Percentiles rank a stretch among this genome's conserved stretches.
These are phyloP conservation scores for Onychomys torridus DNA, from an alignment of 2,797 vertebrate genomes.

Conservation along the genomic window DNA sequence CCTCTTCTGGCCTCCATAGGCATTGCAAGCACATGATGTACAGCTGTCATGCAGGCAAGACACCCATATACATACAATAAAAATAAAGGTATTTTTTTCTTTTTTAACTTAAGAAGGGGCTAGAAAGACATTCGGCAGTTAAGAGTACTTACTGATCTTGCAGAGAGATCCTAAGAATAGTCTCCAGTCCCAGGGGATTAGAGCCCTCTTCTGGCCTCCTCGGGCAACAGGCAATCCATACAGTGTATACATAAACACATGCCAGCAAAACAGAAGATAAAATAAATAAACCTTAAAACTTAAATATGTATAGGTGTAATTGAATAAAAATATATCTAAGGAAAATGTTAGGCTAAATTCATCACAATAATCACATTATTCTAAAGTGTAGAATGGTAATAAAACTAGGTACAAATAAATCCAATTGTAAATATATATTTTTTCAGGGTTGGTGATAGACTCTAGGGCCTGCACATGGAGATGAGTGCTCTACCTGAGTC, in stretches of 20 bases:
- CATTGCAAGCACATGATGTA: not conserved
- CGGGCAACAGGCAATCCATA: not conserved
- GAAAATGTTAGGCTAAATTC: not conserved
- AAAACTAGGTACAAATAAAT: not conserved
- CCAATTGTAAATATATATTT: not conserved
- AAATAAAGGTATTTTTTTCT: not conserved
- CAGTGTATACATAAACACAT: not conserved
- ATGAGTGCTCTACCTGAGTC: not conserved
- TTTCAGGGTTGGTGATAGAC: not conserved
- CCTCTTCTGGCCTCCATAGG: not conserved
- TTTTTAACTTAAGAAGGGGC: not conserved
- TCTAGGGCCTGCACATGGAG: not conserved
- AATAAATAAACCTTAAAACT: not conserved
- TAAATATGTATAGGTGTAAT: not conserved
- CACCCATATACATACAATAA: not conserved
- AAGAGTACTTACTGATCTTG: not conserved
- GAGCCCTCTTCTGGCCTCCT: not conserved
- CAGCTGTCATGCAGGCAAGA: not conserved
- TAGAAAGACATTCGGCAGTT: not conserved
- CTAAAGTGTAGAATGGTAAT: not conserved
- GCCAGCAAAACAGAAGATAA: not conserved
- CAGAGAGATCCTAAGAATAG: not conserved
- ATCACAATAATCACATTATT: not conserved
- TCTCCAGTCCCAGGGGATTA: not conserved
- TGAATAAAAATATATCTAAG: not conserved